A percentile compares a stretch with the other conserved stretches of the same genome.
Conservation (phyloP, 2,888 invertebrate species). For the Hydraecia micacea region DNA sequence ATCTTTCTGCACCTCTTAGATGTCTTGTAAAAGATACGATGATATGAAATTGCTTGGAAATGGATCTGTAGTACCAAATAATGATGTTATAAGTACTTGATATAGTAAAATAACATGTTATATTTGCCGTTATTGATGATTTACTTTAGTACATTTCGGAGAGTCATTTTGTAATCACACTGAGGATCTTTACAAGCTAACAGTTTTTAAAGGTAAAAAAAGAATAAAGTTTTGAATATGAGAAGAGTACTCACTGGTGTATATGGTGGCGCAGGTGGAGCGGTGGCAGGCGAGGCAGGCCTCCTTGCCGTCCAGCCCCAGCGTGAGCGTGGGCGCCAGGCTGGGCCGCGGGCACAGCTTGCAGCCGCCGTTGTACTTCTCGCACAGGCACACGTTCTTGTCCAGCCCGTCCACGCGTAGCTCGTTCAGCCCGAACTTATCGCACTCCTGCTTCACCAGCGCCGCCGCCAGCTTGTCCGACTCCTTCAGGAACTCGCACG, state of each 20-base stretch:
- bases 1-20: not conserved
- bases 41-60: not conserved
- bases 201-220: not conserved
- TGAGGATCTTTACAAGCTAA: not conserved
- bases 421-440: constrained; percentile 84
- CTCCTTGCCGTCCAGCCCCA: constrained; percentile 77
- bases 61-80: not conserved
- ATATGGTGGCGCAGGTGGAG: constrained; percentile 75
- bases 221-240: not conserved
- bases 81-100: not conserved
- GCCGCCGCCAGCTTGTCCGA: constrained; percentile 79
- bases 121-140: not conserved
- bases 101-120: not conserved
- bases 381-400: constrained; percentile 83
- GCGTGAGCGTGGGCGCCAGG: constrained; percentile 74
- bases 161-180: not conserved
- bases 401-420: constrained; percentile 83
- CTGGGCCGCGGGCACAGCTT: constrained; percentile 83
- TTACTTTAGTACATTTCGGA: not conserved
- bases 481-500: constrained; percentile 79
- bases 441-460: constrained; percentile 78
- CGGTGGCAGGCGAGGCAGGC: constrained; percentile 79
- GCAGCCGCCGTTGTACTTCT: constrained; percentile 87
- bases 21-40: not conserved
- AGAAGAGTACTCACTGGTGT: constrained; percentile 78